Evolutionary conservation across 2,797 vertebrate species (phyloP), one percentile per base, ranked within the genome.

Genomic region (Xyrichtys novacula): DNA sequence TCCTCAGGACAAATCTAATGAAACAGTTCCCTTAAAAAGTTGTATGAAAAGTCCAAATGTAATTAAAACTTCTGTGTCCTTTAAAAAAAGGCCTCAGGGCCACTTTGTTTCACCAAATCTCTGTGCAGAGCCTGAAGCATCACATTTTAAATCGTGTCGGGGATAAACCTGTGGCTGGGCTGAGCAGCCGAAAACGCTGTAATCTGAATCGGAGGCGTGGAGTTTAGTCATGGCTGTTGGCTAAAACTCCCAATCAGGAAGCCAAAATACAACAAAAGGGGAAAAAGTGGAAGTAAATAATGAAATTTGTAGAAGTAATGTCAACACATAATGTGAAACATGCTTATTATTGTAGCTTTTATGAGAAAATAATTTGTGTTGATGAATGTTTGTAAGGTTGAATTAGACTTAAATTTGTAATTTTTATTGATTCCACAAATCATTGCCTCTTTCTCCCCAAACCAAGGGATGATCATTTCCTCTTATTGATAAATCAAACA

Each of bases 11-110:
- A 80, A 17, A 36, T 6, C 59, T 42, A 46, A 60, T 44, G 2
- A 68, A 59, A 66, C 17, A 36, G 65, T 55, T 65, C 29, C 61
- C 59, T 29, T 36, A 46, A 6, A 19, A 42, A 46, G 28, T 66
- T 60, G 50, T 12, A 67, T 46, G 19, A 65, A 62, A 77, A 61
- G 60, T 81, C 65, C 65, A 26, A 55, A 28, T 57, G 7, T 74
- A 78, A 83, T 86, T 84, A 76, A 78, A 71, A 66, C 47, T 74
- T 63, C 19, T 42, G 10, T 64, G 12, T 53, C 14, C 36, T 61
- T 62, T 65, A 50, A 4, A 17, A 71, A 50, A 83, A 59, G 0
- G 32, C 74, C 55, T 23, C 26, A 16, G 44, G 65, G 26, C 39
- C 7, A 22, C 7, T 17, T 46, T 20, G 19, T 22, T n/a, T 43